phyloP scores from a whole-genome alignment of 2,113 vertebrate species.

The Callopanchax toddi region DNA sequence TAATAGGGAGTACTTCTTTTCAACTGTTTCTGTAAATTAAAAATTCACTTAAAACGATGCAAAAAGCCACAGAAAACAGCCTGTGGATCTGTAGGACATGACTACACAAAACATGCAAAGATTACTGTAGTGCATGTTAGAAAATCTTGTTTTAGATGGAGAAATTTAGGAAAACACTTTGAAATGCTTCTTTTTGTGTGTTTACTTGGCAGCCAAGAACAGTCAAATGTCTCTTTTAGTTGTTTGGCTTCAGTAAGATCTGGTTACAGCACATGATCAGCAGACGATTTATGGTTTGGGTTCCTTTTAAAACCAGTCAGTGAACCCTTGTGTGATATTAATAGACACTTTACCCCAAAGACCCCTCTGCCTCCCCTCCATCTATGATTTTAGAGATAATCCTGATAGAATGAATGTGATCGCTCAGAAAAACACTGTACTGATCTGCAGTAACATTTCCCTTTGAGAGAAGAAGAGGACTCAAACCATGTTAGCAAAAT shows the following conservation, averaged over 20 bases:
- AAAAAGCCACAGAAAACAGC: neutral
- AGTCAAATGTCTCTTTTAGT: neutral
- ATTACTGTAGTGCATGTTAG: neutral
- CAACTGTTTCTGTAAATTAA: neutral
- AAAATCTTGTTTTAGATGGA: neutral
- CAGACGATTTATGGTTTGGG: neutral
- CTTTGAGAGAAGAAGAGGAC: neutral
- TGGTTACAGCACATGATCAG: neutral
- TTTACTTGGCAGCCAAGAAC: neutral
- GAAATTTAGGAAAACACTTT: neutral
- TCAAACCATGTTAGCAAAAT: neutral
- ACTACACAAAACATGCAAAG: neutral
- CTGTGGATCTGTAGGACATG: neutral
- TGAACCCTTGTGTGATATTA: neutral
- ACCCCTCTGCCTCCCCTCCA: conserved; percentile 1
- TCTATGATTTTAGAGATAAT: neutral
- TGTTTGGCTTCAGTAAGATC: neutral
- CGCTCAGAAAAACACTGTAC: neutral
- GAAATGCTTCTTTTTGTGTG: neutral
- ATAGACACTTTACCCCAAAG: neutral
- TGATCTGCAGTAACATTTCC: neutral
- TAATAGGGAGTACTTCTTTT: neutral
- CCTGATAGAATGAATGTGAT: neutral
- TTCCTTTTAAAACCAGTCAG: neutral
- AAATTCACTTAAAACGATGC: neutral